Evolutionary conservation across 2,888 invertebrate genomes (phyloP), one percentile per base, ranked within the genome.

Genomic region (Sacculina carcini): DNA sequence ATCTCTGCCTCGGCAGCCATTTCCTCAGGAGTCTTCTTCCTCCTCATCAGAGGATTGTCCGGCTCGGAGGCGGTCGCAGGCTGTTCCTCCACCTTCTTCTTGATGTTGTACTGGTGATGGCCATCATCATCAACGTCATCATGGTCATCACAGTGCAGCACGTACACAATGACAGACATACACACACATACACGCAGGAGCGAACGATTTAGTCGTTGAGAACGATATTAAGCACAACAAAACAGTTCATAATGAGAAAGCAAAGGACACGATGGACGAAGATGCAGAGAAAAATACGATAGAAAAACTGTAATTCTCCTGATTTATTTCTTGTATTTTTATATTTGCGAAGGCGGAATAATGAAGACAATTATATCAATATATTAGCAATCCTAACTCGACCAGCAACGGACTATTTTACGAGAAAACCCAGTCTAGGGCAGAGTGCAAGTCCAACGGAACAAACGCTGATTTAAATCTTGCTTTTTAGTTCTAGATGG

Each of bases 21-120:
- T 66, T 94, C 94, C 67, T 92, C 94, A 1, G 94, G 94, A 55
- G 94, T 94, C 70, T 96, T 96, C 74, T 94, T 92, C 75, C 89
- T 90, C 67, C 94, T 80, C 80, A 92, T 94, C 63, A 94, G 73
- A 51, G 87, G 86, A 68, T 87, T 87, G 62, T 83, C 84, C 59
- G 84, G 84, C 69, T 85, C 85, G 62, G 77, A 76, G 57, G 78
- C 79, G 65, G 77, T 76, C 63, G 77, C 77, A 38, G 59, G 58
- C 56, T 64, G 63, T 40, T 59, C 58, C 67, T 90, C 90, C 66
- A 92, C 90, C 67, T 86, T 87, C 75, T 96, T 96, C 69, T 86
- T 87, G 71, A 98, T 90, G 71, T 94, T 94, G 72, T 96, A 96
- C 92, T 94, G 75, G 31, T n/a, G 34, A 12, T n/a, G 34, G 34